Percentiles rank a stretch among this genome's conserved stretches.
phyloP scores from a whole-genome alignment of 2,113 vertebrate genomes.

The Clarias batrachus region DNA sequence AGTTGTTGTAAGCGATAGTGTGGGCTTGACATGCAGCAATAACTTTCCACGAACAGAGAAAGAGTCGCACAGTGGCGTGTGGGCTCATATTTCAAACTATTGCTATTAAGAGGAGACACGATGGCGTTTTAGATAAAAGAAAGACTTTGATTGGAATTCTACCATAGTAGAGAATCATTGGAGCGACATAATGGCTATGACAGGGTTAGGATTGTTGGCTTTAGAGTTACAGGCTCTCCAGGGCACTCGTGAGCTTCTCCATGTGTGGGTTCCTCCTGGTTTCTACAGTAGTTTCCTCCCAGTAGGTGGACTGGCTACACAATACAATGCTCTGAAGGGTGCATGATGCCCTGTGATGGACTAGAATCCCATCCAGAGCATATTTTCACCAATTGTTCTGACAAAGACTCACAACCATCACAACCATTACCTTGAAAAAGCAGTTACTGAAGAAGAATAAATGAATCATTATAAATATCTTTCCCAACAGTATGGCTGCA shows the following conservation, averaged over 20 bases:
- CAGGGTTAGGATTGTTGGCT: not conserved
- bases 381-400: not conserved
- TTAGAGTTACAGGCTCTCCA: not conserved
- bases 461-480: not conserved
- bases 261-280: not conserved
- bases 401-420: not conserved
- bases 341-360: not conserved
- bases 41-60: not conserved
- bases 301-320: not conserved
- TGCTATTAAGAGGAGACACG: not conserved
- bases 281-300: not conserved
- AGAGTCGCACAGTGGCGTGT: not conserved
- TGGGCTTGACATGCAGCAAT: constrained; percentile 3
- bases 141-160: not conserved
- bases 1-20: not conserved
- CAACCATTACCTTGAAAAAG: not conserved
- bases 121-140: not conserved
- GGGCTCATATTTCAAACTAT: constrained; percentile 5
- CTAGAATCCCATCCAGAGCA: not conserved
- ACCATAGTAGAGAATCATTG: not conserved
- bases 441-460: not conserved
- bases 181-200: not conserved
- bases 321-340: not conserved
- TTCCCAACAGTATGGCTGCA: not conserved
- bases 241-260: not conserved